Percentiles rank a stretch among this genome's conserved stretches.
Evolutionary conservation across 2,888 invertebrate species (phyloP).

Genomic region (Crocallis elinguaria): DNA sequence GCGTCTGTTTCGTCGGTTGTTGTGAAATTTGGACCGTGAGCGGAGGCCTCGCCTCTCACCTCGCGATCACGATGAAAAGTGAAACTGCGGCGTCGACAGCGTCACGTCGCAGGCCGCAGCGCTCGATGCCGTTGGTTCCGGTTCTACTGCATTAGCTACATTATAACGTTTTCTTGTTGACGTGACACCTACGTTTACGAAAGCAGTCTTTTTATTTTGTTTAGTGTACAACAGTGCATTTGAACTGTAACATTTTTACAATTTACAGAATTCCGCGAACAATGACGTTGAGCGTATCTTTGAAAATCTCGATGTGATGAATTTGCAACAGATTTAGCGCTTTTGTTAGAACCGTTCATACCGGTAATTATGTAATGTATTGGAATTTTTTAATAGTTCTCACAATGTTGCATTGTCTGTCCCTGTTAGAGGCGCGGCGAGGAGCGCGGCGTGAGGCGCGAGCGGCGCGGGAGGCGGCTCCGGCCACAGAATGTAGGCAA

Average conservation of each 20-base stretch:
- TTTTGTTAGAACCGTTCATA: constrained; percentile 33
- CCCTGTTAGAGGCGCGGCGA: constrained; percentile 63
- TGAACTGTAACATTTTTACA: constrained; percentile 30
- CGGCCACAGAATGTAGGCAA: constrained; percentile 82
- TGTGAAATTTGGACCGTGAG: constrained; percentile 79
- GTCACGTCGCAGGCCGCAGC: constrained; percentile 69
- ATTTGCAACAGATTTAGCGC: constrained; percentile 11
- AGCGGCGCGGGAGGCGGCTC: constrained; percentile 68
- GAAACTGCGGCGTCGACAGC: constrained; percentile 75
- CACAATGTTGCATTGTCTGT: constrained; percentile 77
- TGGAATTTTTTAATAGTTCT: constrained; percentile 67
- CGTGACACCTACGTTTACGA: constrained; percentile 38
- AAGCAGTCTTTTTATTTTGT: constrained; percentile 39
- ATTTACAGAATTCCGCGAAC: constrained; percentile 1
- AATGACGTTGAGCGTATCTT: constrained; percentile 1
- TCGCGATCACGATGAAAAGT: constrained; percentile 78
- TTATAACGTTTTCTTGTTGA: constrained; percentile 44
- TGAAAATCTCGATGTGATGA: background rate
- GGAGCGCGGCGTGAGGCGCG: constrained; percentile 46
- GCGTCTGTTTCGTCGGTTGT: constrained; percentile 66
- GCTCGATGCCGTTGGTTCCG: constrained; percentile 76
- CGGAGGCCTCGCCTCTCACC: constrained; percentile 80
- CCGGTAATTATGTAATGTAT: constrained; percentile 50
- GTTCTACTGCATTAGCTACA: constrained; percentile 61
- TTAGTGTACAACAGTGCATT: constrained; percentile 21